Conservation (phyloP, 2,888 invertebrate species). For the Pandemis corylana region DNA sequence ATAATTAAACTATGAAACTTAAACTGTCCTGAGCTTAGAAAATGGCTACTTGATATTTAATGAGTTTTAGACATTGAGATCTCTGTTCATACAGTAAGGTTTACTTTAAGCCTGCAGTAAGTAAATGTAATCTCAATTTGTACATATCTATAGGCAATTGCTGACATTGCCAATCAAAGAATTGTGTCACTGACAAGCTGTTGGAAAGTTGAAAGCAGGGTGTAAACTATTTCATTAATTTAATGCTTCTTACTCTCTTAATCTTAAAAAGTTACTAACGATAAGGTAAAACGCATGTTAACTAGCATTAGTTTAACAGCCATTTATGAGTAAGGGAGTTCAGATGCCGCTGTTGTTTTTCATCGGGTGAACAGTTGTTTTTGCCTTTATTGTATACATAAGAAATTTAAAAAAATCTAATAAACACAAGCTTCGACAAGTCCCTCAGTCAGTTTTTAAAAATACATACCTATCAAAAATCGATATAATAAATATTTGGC, state of each 20-base stretch:
- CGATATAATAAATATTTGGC: too few relatives aligned
- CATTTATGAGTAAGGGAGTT: too few relatives aligned
- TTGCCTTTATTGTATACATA: too few relatives aligned
- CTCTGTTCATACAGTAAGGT: neutral
- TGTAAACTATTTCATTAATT: constrained; percentile 16
- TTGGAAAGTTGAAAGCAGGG: constrained; percentile 58
- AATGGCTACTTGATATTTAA: neutral
- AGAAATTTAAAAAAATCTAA: too few relatives aligned
- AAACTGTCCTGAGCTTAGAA: neutral
- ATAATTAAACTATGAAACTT: constrained; percentile 43
- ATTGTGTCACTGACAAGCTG: constrained; percentile 50
- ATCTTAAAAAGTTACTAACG: too few relatives aligned
- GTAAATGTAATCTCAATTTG: constrained; percentile 14
- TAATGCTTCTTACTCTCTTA: constrained; percentile 47
- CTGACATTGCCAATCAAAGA: constrained; percentile 13
- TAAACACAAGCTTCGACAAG: too few relatives aligned
- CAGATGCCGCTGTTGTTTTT: too few relatives aligned
- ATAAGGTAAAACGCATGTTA: neutral
- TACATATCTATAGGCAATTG: neutral
- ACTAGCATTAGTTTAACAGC: too few relatives aligned
- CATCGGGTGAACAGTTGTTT: too few relatives aligned
- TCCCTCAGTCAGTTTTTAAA: too few relatives aligned
- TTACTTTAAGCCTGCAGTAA: constrained; percentile 27
- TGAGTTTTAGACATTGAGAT: neutral
- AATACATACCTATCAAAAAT: too few relatives aligned